Evolutionary conservation across 2,113 vertebrate species (phyloP), one percentile per base, ranked within the genome.

Genomic region (Stegostoma tigrinum): DNA sequence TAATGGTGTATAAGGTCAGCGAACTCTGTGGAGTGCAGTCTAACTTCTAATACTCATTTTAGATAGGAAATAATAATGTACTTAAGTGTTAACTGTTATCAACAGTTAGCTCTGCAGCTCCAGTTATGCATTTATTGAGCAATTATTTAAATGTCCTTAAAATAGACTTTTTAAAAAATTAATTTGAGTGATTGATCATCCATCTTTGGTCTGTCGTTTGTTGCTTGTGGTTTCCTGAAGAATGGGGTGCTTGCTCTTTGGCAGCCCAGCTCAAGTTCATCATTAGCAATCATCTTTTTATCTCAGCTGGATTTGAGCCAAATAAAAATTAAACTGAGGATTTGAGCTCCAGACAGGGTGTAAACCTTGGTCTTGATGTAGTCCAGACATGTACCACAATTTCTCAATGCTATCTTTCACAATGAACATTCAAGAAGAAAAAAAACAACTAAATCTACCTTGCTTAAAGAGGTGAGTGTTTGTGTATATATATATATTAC

Each of bases 361-460:
- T 72, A 72, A 95, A 95, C 14, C 27, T 48, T 95, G 45, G 24
- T 45, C 94, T 72, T 95, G 94, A 95, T 52, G 42, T 70, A 72
- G 4, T 95, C 94, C 94, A 95, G 94, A 95, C 94, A 75, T 61
- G 55, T 14, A 24, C 67, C 42, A 95, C 68, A 52, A 45, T 52
- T 95, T 45, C 68, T 75, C 42, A 95, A 27, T 23, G 68, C 42
- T 95, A 95, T 95, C 67, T 72, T 42, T 95, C 23, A 52, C 24
- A 48, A 95, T 72, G 72, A 95, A 95, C 23, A 15, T 48, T 95
- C 23, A 34, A 61, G 1, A 17, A 67, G 89, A 21, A 93, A 64
- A 93, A 80, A 66, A 6, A 72, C 67, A 95, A 95, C 52, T 72
- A 95, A 95, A 95, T 75, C 45, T 72, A 95, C 67, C 68, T 72